These are phyloP conservation scores for Callinectes sapidus DNA, from an alignment of 2,888 invertebrate species.

Conservation along the genomic window DNA sequence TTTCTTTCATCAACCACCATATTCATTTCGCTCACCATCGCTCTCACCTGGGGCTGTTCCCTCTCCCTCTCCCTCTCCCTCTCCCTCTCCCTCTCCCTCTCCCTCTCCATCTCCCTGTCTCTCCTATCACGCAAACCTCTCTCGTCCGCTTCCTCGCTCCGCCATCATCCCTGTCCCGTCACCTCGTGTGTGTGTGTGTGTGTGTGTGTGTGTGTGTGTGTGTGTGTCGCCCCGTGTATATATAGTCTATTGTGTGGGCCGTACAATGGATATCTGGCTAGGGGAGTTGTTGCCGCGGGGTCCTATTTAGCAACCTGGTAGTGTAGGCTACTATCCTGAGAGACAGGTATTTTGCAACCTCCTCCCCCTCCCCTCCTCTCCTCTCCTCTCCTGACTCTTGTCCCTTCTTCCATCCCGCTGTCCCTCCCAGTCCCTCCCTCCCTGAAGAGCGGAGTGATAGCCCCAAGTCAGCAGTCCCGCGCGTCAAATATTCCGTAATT, in stretches of 20 bases:
- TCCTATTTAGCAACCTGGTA: not conserved
- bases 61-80: conserved; percentile 15
- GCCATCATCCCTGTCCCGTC: not conserved
- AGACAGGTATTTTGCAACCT: conserved; percentile 26
- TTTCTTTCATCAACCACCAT: not conserved
- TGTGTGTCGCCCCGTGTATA: conserved; percentile 19
- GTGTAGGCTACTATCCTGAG: conserved; percentile 17
- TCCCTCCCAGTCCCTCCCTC: not conserved
- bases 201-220: too few relatives aligned
- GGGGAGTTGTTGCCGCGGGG: conserved; percentile 8
- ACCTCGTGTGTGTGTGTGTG: not conserved
- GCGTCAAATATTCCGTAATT: conserved; percentile 39
- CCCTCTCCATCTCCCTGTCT: not conserved
- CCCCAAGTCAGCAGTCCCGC: conserved; percentile 1
- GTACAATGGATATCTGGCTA: conserved; percentile 28
- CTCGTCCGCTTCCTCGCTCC: not conserved
- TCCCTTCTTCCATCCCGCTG: not conserved
- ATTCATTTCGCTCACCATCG: conserved; percentile 36
- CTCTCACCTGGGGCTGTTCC: not conserved
- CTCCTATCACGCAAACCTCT: not conserved
- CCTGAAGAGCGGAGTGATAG: not conserved
- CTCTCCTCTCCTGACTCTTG: not conserved
- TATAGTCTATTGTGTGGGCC: conserved; percentile 13
- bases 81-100: not conserved
- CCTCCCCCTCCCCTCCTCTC: not conserved